Evolutionary conservation across 1,140 invertebrate species (phyloP), one percentile per base, ranked within the genome.

Genomic region (Phocides pigmalion): DNA sequence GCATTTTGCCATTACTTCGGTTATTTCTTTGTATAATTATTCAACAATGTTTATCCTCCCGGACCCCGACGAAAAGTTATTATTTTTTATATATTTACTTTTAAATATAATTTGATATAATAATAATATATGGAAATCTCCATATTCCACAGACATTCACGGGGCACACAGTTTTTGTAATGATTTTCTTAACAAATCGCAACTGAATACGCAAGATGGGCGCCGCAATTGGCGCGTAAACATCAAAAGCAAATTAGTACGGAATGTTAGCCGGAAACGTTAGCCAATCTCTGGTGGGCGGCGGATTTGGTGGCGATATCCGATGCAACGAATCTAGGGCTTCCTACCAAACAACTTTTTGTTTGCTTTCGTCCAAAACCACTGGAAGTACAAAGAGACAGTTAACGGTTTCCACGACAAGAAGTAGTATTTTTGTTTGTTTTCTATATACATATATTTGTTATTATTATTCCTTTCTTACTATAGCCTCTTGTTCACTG

Each of bases 211-310:
- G 25, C 61, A 51, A 49, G 53, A 62, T 68, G 47, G 47, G 37
- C 59, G 64, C 49, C 37, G 64, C 35, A 70, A 70, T 66, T 66
- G 49, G 61, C 56, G 62, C 61, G 51, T 54, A 54, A 54, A 54
- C 6, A 32, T 54, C 51, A 35, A 17, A 46, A 56, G 32, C 16
- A 28, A 66, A 69, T 66, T 73, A 59, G 54, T 65, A 62, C 53
- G 73, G 66, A 62, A 69, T 71, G 65, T 53, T 62, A 74, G 62
- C 22, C 68, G 80, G 78, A 79, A 79, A 72, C 39, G 62, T 79
- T 81, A 68, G 62, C 62, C 73, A 80, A 76, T 70, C 62, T 53
- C 32, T 63, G 61, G 76, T 75, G 70, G 76, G 74, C 70, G 76
- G 58, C 51, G 44, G 37, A 59, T 15, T 62, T 62, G 63, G 54